Evolutionary conservation across 2,797 vertebrate species (phyloP).

Genomic region (Potorous gilbertii): DNA sequence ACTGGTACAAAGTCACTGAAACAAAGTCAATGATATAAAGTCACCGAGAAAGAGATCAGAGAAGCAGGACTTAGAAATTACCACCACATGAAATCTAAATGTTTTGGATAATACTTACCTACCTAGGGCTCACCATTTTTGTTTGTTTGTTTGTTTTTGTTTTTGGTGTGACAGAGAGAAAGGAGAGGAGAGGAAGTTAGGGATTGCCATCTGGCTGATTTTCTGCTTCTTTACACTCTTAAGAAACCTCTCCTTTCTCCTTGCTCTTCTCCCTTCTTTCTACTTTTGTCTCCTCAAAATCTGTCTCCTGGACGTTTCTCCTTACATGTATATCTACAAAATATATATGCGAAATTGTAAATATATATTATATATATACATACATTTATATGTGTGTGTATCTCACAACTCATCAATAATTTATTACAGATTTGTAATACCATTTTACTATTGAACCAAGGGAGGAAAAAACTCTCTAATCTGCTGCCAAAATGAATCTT

Average conservation of each 20-base stretch:
- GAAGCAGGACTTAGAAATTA: not conserved
- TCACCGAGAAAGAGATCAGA: not conserved
- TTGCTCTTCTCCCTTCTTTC: not conserved
- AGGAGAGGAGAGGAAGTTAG: fast-evolving
- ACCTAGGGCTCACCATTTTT: not conserved
- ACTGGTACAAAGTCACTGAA: not conserved
- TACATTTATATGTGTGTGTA: not conserved
- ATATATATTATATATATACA: no score
- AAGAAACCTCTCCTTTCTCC: not conserved
- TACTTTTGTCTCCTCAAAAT: not conserved
- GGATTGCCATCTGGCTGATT: not conserved
- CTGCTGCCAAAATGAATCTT: slow-evolving; percentile 13
- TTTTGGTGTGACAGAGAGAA: not conserved
- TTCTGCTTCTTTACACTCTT: not conserved
- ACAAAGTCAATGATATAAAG: not conserved
- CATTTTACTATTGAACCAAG: slow-evolving; percentile 8
- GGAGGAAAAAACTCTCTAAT: not conserved
- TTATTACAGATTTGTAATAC: slow-evolving; percentile 19
- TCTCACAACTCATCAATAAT: not conserved
- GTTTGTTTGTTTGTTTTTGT: no score
- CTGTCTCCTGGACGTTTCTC: not conserved
- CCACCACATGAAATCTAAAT: not conserved
- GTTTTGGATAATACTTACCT: not conserved
- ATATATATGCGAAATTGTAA: no score
- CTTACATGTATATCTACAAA: not conserved